These are phyloP conservation scores for Drosophila serrata DNA, from an alignment of 1,140 invertebrate species.

Conservation along the genomic window DNA sequence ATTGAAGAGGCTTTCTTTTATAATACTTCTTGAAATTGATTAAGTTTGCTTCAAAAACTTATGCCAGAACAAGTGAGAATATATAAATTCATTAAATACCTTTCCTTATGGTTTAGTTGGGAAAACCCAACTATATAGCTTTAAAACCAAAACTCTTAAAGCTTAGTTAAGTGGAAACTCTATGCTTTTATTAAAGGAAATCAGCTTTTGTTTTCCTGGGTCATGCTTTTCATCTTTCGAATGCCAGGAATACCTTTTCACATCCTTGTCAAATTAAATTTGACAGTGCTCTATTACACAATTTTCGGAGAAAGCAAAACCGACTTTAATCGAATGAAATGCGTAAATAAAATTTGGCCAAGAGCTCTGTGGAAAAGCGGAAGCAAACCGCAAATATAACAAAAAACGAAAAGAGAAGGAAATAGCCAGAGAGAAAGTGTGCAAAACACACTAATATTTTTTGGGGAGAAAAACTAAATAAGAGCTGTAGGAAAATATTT, in stretches of 20 bases:
- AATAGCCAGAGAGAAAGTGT: constrained; percentile 24
- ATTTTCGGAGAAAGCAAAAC: constrained; percentile 44
- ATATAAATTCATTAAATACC: background rate
- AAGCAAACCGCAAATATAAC: constrained; percentile 34
- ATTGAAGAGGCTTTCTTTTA: background rate
- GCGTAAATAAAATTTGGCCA: constrained; percentile 69
- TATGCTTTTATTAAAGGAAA: constrained; percentile 11
- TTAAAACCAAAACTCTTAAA: background rate
- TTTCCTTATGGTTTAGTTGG: background rate
- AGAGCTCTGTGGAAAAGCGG: constrained; percentile 30
- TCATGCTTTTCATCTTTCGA: constrained; percentile 1
- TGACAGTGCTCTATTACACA: constrained; percentile 67
- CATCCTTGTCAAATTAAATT: constrained; percentile 72
- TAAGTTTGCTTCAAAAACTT: background rate
- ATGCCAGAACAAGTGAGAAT: background rate
- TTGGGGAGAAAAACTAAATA: constrained; percentile 28
- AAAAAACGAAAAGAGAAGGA: constrained; percentile 12
- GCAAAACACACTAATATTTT: constrained; percentile 56
- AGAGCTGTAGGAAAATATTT: constrained; percentile 37
- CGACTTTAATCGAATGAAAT: constrained; percentile 73
- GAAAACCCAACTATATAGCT: no score
- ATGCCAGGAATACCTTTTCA: constrained; percentile 28
- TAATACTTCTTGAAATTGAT: background rate
- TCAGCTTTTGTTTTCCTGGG: constrained; percentile 18
- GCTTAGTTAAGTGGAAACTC: background rate